These are phyloP conservation scores for Sebastes taczanowskii DNA, from an alignment of 2,797 vertebrate species.

Conservation along the genomic window DNA sequence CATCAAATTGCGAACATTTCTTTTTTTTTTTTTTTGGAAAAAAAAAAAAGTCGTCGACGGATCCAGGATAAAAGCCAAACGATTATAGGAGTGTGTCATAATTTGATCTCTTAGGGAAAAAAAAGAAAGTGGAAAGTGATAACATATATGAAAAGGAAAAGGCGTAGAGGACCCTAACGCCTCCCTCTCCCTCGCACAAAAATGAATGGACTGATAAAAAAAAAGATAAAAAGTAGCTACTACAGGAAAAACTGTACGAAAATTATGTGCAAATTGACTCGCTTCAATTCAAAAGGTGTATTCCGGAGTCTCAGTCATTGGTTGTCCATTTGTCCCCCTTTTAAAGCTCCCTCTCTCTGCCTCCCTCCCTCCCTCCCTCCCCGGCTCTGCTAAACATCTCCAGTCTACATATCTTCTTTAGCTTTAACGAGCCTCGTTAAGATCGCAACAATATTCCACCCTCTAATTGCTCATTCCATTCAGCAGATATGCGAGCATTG, in stretches of 20 bases:
- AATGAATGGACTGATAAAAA: constrained; percentile 81
- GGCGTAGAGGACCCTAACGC: constrained; percentile 26
- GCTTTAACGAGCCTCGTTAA: constrained; percentile 90
- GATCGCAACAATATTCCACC: constrained; percentile 93
- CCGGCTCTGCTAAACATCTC: constrained; percentile 75
- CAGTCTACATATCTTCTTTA: constrained; percentile 88
- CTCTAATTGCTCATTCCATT: constrained; percentile 95
- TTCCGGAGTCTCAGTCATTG: constrained; percentile 70
- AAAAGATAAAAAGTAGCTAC: constrained; percentile 56
- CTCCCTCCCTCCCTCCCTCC: constrained; percentile 61
- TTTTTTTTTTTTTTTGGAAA: background rate
- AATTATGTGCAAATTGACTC: constrained; percentile 86
- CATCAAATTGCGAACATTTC: constrained; percentile 10
- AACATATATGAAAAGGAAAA: background rate
- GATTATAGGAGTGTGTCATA: background rate
- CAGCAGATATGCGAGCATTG: constrained; percentile 89
- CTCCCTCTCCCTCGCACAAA: constrained; percentile 75
- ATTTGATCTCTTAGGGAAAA: constrained; percentile 16
- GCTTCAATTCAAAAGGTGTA: constrained; percentile 82
- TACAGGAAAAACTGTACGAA: constrained; percentile 76
- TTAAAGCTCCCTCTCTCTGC: constrained; percentile 74
- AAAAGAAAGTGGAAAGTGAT: constrained; percentile 30
- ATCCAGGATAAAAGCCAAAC: constrained; percentile 11
- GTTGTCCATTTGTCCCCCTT: constrained; percentile 85
- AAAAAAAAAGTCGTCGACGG: background rate